These are phyloP conservation scores for Pelecanus crispus DNA, from an alignment of 2,113 vertebrate species.

Conservation along the genomic window DNA sequence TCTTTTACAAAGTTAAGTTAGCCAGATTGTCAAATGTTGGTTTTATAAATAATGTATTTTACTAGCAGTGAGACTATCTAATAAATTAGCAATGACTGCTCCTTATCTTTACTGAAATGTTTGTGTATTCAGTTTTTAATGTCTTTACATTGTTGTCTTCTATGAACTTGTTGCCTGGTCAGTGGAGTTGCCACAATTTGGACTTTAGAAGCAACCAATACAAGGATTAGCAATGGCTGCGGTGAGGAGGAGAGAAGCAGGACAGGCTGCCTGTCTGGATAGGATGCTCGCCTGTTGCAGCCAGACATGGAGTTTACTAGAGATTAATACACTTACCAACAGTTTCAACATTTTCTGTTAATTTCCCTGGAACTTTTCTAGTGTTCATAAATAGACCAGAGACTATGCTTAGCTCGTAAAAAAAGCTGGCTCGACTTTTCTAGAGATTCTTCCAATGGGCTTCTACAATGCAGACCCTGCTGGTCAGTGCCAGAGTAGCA, in stretches of 20 bases:
- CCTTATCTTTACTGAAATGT: background rate
- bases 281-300: background rate
- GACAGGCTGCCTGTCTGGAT: background rate
- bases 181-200: background rate
- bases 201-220: background rate
- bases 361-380: background rate
- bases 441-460: background rate
- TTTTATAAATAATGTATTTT: background rate
- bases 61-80: background rate
- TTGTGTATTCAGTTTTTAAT: background rate
- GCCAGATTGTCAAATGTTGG: background rate
- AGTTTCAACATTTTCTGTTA: background rate
- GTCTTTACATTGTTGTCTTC: background rate
- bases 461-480: background rate
- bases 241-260: background rate
- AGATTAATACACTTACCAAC: background rate
- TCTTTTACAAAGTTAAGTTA: background rate
- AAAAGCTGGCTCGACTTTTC: background rate
- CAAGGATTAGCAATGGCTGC: background rate
- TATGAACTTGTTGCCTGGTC: background rate
- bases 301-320: background rate
- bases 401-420: background rate
- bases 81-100: background rate
- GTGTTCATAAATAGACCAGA: background rate
- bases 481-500: background rate